Evolutionary conservation across 2,888 invertebrate species (phyloP), one percentile per base, ranked within the genome.

Genomic region (Cheilosia scutellata): DNA sequence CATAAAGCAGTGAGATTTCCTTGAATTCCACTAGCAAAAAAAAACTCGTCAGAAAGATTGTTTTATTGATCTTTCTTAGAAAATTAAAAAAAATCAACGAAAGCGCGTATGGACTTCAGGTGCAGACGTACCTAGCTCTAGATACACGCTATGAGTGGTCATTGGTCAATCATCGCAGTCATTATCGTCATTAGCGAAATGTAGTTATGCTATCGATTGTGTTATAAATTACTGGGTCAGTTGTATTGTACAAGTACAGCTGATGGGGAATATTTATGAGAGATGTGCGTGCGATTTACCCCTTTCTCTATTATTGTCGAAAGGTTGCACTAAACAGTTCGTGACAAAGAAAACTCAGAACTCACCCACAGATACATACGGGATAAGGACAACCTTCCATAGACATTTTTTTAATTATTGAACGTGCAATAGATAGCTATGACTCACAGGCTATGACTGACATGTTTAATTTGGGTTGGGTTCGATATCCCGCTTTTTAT

Each of bases 121-220:
- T 44, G 29, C 13, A 11, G 5, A 37, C 4, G 37, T 20, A 20
- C 37, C 11, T 11, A 11, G 11, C 11, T 11, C 4, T 11, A 20
- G 20, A 20, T 20, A 2, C 25, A 20, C 42, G 25, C 49, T 16
- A 6, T n/a, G 29, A 16, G 16, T 3, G 29, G n/a, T n/a, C n/a
- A n/a, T n/a, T 44, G n/a, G 20, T 20, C 66, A 53, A 44, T 60
- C 71, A 70, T 4, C 25, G n/a, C 20, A 42, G 33, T 13, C 40
- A 13, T 29, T 29, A 5, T 51, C 29, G 16, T 51, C 29, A 47
- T 57, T 16, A 51, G 37, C 51, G 60, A 60, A 60, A 51, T 60
- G 71, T 13, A 40, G 60, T 60, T 71, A 29, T 71, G 40, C 49
- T 71, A 60, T 71, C 20, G 63, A 74, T 53, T 74, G 63, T 53